Conservation (phyloP, 1,140 invertebrate species). For the Holotrichia oblita region DNA sequence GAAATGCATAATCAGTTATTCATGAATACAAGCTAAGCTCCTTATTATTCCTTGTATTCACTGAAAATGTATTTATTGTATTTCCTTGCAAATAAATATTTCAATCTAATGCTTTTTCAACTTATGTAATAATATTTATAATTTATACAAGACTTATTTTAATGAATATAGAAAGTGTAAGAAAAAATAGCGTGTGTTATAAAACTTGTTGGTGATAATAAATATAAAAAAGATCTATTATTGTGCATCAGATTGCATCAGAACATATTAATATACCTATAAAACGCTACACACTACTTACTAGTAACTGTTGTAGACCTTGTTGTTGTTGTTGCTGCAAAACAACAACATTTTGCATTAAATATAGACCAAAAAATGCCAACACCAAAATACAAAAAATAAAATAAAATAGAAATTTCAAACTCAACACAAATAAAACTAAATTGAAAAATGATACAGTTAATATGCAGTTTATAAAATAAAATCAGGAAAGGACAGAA, state of each 20-base stretch:
- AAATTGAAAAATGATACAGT: background rate
- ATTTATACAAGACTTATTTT: constrained; percentile 24
- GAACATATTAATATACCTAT: constrained; percentile 4
- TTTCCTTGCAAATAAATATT: background rate
- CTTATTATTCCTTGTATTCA: no score
- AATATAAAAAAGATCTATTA: background rate
- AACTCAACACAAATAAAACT: background rate
- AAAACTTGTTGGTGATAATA: background rate
- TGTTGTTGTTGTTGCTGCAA: constrained; percentile 79
- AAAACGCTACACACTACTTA: constrained; percentile 57
- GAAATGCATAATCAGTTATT: no score
- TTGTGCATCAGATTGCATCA: background rate
- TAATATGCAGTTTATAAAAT: constrained; percentile 21
- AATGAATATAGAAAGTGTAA: constrained; percentile 19
- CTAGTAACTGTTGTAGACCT: constrained; percentile 76
- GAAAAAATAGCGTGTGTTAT: constrained; percentile 12
- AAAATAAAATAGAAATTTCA: constrained; percentile 23
- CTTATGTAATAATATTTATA: no score
- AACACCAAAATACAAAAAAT: constrained; percentile 49
- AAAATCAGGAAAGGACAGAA: constrained; percentile 1
- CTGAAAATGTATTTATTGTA: background rate
- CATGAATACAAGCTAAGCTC: no score
- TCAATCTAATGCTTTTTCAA: no score
- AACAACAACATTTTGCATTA: constrained; percentile 60
- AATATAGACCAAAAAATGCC: constrained; percentile 50